Conservation (phyloP, 35 echinoderm and acorn worm species). For the Ophioderma brevispina region DNA sequence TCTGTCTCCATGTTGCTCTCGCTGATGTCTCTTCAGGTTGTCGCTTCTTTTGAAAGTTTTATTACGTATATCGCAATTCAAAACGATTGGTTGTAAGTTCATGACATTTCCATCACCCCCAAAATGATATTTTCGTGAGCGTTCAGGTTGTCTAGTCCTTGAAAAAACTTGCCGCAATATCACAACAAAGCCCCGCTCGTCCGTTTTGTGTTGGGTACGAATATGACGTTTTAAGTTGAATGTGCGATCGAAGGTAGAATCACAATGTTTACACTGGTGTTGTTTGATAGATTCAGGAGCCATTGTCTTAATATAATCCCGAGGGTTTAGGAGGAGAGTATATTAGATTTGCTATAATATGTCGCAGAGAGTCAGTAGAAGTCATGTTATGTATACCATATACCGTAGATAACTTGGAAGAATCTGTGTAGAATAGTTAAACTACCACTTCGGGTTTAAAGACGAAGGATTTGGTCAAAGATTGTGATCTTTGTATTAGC, state of each 20-base stretch:
- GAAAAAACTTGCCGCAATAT: background rate
- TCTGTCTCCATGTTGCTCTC: too few relatives aligned
- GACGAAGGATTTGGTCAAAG: too few relatives aligned
- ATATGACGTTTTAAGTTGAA: background rate
- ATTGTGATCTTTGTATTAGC: too few relatives aligned
- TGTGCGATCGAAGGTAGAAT: background rate
- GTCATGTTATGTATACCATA: too few relatives aligned
- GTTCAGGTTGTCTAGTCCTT: background rate
- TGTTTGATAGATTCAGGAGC: background rate
- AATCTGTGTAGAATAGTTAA: too few relatives aligned
- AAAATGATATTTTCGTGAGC: background rate
- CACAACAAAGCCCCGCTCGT: background rate
- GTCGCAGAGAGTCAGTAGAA: too few relatives aligned
- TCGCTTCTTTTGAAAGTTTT: background rate
- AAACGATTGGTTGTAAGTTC: background rate
- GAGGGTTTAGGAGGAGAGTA: too few relatives aligned
- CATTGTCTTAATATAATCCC: too few relatives aligned
- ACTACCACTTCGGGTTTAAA: too few relatives aligned
- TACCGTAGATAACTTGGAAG: too few relatives aligned
- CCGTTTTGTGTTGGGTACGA: background rate
- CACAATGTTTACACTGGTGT: background rate
- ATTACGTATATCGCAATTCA: background rate
- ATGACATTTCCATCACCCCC: background rate
- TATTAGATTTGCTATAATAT: too few relatives aligned
- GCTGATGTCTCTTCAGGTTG: too few relatives aligned